These are phyloP conservation scores for Drosophila ambigua DNA, from an alignment of 1,140 invertebrate species.

Conservation along the genomic window DNA sequence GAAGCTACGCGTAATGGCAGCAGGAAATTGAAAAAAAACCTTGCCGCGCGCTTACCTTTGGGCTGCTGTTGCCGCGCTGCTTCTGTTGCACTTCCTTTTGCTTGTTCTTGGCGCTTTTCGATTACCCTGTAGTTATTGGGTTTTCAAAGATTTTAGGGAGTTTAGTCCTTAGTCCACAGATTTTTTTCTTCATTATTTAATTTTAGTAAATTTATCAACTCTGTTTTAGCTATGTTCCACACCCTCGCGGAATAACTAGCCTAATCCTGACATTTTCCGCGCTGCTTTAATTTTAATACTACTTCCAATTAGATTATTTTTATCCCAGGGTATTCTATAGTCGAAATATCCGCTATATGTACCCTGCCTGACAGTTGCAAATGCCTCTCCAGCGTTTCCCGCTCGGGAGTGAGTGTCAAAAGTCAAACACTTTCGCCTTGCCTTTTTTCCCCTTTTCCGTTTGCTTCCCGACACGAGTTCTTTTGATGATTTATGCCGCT, in stretches of 20 bases:
- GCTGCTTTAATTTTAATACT: too few relatives aligned
- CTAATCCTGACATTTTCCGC: too few relatives aligned
- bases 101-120: conserved; percentile 37
- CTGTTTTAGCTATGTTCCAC: too few relatives aligned
- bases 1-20: conserved; percentile 58
- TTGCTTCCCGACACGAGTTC: conserved; percentile 1
- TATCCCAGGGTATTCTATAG: neutral
- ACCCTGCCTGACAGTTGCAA: conserved; percentile 36
- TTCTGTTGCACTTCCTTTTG: conserved; percentile 46
- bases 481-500: conserved; percentile 50
- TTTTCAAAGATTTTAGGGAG: neutral
- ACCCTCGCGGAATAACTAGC: too few relatives aligned
- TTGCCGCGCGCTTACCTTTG: conserved; percentile 47
- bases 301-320: conserved; percentile 1
- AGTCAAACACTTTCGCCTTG: conserved; percentile 58
- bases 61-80: conserved; percentile 13
- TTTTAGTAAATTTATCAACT: too few relatives aligned
- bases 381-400: conserved; percentile 10
- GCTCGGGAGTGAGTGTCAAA: conserved; percentile 48
- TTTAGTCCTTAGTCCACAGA: too few relatives aligned
- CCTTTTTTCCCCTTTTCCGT: conserved; percentile 18
- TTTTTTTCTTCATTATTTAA: too few relatives aligned
- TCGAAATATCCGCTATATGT: conserved; percentile 6
- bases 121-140: neutral
- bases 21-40: conserved; percentile 77